A percentile compares a stretch with the other conserved stretches of the same genome.
phyloP scores from a whole-genome alignment of 2,888 invertebrate genomes.

The Meghimatium bilineatum region DNA sequence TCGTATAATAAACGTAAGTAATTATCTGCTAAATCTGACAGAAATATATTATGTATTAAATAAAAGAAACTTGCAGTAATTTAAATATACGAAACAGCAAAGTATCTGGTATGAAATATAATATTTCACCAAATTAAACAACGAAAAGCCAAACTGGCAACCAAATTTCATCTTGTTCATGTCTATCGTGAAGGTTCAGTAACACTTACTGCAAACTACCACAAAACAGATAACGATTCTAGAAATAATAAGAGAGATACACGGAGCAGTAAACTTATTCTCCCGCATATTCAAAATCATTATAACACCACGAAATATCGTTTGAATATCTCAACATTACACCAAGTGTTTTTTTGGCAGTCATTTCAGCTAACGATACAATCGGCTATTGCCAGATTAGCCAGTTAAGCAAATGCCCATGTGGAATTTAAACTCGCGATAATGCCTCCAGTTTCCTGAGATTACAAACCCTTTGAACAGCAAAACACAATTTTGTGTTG shows the following conservation, averaged over 20 bases:
- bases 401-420: constrained; percentile 2
- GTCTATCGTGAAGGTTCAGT: not conserved
- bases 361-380: constrained; percentile 20
- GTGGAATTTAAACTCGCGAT: constrained; percentile 6
- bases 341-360: not conserved
- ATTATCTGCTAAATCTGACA: too few relatives aligned
- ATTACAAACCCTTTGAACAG: constrained; percentile 28
- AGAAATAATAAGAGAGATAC: constrained; percentile 10
- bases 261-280: constrained; percentile 2
- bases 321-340: not conserved
- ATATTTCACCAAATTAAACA: not conserved
- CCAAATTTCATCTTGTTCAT: not conserved
- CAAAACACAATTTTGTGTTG: constrained; percentile 3
- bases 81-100: too few relatives aligned
- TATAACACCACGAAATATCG: not conserved
- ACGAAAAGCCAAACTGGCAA: not conserved
- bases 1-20: too few relatives aligned
- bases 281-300: not conserved
- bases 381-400: constrained; percentile 19
- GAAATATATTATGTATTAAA: too few relatives aligned
- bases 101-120: too few relatives aligned
- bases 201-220: not conserved
- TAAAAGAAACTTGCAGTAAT: too few relatives aligned
- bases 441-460: not conserved
- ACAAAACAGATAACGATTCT: not conserved